Conservation (phyloP, 2,888 invertebrate species). For the Caenorhabditis zanzibari region DNA sequence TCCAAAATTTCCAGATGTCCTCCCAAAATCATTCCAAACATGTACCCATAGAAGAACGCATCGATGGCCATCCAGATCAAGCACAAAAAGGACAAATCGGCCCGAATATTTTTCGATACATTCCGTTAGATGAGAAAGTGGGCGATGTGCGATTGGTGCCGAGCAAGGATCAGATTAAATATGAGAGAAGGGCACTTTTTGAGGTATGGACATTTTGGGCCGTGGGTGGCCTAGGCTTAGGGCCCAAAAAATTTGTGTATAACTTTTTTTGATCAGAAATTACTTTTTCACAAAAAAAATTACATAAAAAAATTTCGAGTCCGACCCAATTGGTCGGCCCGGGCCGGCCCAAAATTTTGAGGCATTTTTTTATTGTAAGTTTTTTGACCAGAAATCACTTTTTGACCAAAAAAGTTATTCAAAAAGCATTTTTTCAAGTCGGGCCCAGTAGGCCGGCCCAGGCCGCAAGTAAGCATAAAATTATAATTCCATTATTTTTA, state of each 20-base stretch:
- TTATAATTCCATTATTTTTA: too few relatives aligned
- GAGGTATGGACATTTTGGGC: not conserved
- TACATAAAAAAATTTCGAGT: not conserved
- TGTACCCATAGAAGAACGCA: not conserved
- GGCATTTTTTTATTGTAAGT: too few relatives aligned
- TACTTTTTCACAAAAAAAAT: too few relatives aligned
- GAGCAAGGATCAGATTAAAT: not conserved
- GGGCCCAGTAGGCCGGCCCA: too few relatives aligned
- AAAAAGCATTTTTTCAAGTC: too few relatives aligned
- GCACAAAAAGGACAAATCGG: not conserved
- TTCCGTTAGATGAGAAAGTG: not conserved
- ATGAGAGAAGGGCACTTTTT: not conserved
- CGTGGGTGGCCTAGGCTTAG: not conserved
- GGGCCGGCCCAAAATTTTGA: too few relatives aligned
- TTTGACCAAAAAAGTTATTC: not conserved
- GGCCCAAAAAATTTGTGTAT: not conserved
- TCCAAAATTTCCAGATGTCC: too few relatives aligned
- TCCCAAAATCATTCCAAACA: too few relatives aligned
- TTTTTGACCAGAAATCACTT: too few relatives aligned
- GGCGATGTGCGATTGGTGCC: not conserved
- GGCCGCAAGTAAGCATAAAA: too few relatives aligned
- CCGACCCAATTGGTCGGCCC: too few relatives aligned
- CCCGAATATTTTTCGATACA: not conserved
- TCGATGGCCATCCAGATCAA: not conserved
- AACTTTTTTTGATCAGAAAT: too few relatives aligned